Evolutionary conservation across 2,888 invertebrate species (phyloP).

Genomic region (Baronia brevicornis): DNA sequence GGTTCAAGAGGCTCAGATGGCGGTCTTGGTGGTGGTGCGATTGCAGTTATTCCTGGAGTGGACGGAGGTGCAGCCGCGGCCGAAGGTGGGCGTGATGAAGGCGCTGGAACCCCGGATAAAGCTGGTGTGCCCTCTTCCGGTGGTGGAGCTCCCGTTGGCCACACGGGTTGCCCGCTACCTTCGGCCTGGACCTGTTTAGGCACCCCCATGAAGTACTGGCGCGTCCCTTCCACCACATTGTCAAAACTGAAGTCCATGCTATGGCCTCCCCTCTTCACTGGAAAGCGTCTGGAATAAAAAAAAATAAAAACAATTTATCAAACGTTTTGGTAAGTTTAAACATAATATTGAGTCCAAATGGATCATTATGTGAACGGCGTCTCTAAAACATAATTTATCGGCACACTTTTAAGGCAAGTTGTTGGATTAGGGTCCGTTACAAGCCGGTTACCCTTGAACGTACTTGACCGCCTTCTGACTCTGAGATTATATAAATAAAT

Average conservation of each 20-base stretch:
- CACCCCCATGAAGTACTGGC: slow-evolving; percentile 88
- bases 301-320: slow-evolving; percentile 15
- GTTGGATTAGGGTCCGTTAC: slow-evolving; percentile 52
- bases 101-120: slow-evolving; percentile 59
- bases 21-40: slow-evolving; percentile 61
- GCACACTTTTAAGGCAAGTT: slow-evolving; percentile 27
- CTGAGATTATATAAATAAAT: slow-evolving; percentile 19
- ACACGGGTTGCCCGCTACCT: slow-evolving; percentile 49
- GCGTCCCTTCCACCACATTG: slow-evolving; percentile 89
- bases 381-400: slow-evolving; percentile 4
- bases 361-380: not conserved
- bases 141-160: slow-evolving; percentile 46
- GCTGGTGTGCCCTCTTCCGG: slow-evolving; percentile 59
- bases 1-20: slow-evolving; percentile 69
- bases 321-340: slow-evolving; percentile 3
- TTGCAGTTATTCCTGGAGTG: slow-evolving; percentile 41
- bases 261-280: slow-evolving; percentile 65
- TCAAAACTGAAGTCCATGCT: slow-evolving; percentile 85
- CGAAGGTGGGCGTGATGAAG: slow-evolving; percentile 67
- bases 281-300: slow-evolving; percentile 39
- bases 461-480: slow-evolving; percentile 51
- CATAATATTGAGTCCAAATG: not conserved
- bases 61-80: slow-evolving; percentile 60
- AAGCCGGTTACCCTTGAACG: slow-evolving; percentile 64
- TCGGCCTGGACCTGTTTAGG: slow-evolving; percentile 73